Base-by-base conservation (phyloP, 1,140 invertebrate genomes). In the Aphis gossypii region DNA sequence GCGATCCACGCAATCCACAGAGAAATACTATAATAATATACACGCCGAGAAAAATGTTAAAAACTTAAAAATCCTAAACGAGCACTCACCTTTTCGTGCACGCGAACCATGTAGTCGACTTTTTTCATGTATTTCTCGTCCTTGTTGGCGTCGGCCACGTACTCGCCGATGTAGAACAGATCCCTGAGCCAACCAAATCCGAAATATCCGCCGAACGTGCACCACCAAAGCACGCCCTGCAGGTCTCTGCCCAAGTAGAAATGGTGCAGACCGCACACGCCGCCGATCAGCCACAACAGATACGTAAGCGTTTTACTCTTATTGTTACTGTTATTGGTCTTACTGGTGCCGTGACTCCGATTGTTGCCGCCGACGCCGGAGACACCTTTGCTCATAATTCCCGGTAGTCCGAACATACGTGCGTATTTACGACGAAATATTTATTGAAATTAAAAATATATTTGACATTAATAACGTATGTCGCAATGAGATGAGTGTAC, bases 191-290 rank as follows among this genome's bases (percentile, higher is more conserved):
- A 99, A 7, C 98, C 98, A 21, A 98, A 94, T 8, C 98, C 98
- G 94, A 97, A 96, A 94, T 98, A 98, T 8, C 98, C 98, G 30
- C 98, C 98, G 21, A 98, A 95, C 4, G 98, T 98, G 88, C 97
- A 97, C 96, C 97, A 97, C 96, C 97, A 98, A 0, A 99, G 95
- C 95, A 99, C 98, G 0, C 97, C 98, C 94, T 99, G 98, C n/a
- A 97, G 96, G 95, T 99, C 98, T 93, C 98, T 95, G 86, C 97
- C 96, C 84, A 99, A 95, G 95, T 99, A 99, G 94, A 99, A 96
- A 95, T 99, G 98, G 95, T 99, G 99, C 4, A 98, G 95, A 1
- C 98, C 98, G 94, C 98, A 97, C 94, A 98, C 95, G 21, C 98
- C 98, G 60, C 98, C 98, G 94, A 98, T 96, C 0, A 98, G 94